Conservation (phyloP, 2,113 vertebrate species). For the Eptatretus burgeri region DNA sequence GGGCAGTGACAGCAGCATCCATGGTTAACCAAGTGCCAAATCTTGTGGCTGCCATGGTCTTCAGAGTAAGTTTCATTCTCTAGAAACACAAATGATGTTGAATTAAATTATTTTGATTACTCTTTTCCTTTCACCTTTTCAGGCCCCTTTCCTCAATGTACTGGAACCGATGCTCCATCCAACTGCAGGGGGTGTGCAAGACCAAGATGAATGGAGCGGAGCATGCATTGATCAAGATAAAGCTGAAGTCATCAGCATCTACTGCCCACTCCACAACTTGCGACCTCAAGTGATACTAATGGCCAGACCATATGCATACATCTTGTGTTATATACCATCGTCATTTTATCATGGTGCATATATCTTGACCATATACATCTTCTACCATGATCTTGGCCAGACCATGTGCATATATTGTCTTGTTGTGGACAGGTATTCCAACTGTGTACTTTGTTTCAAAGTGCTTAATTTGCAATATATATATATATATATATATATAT, state of each 20-base stretch:
- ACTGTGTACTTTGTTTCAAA: background rate
- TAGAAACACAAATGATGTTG: background rate
- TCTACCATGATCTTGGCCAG: background rate
- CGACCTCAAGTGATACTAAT: constrained; percentile 39
- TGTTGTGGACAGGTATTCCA: background rate
- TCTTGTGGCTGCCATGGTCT: constrained; percentile 28
- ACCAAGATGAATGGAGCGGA: constrained; percentile 75
- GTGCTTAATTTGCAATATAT: background rate
- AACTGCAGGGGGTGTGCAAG: constrained; percentile 54
- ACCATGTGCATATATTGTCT: background rate
- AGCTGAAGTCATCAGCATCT: constrained; percentile 35
- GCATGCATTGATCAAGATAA: constrained; percentile 27
- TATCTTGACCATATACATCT: background rate
- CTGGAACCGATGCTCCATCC: constrained; percentile 50
- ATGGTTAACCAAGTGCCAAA: constrained; percentile 43
- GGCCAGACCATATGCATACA: background rate
- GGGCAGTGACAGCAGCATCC: constrained; percentile 52
- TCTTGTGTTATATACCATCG: background rate
- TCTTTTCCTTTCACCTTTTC: constrained; percentile 8
- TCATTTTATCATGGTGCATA: background rate
- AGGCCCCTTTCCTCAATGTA: constrained; percentile 83
- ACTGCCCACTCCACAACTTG: constrained; percentile 70
- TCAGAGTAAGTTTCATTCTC: constrained; percentile 28
- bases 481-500: too few species aligned
- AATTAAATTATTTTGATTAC: background rate